A percentile compares a stretch with the other conserved stretches of the same genome.
These are phyloP conservation scores for Rhea americana DNA, from an alignment of 2,113 vertebrate species.

Conservation along the genomic window DNA sequence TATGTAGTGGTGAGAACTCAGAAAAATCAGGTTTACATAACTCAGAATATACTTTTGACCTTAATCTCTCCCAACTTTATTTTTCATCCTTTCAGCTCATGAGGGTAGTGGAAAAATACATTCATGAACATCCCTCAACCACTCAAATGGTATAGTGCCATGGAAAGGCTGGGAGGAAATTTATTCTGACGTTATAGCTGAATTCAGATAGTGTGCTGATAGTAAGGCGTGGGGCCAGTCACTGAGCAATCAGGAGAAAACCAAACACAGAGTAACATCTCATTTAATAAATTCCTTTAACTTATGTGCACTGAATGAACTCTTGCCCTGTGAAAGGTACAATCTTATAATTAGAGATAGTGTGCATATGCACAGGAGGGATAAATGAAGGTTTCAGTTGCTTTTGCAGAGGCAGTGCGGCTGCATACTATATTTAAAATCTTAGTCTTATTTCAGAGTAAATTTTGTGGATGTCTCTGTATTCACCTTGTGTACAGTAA, in stretches of 20 bases:
- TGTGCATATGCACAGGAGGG: neutral
- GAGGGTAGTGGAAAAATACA: constrained; percentile 14
- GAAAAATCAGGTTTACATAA: neutral
- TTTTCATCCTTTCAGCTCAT: neutral
- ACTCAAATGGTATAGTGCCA: neutral
- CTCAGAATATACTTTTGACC: neutral
- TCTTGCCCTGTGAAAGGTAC: neutral
- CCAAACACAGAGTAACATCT: neutral
- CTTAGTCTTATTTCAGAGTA: neutral
- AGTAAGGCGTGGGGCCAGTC: neutral
- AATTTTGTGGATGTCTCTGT: neutral
- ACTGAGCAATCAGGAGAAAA: neutral
- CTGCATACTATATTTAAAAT: neutral
- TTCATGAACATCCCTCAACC: neutral
- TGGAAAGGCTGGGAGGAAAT: constrained; percentile 11
- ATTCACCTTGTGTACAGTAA: neutral
- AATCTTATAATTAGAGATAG: neutral
- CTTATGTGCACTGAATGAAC: neutral
- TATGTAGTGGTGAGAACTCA: constrained; percentile 25
- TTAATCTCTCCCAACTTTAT: neutral
- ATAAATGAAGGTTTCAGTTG: neutral
- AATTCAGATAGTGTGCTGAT: neutral
- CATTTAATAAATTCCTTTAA: neutral
- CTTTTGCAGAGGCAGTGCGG: neutral
- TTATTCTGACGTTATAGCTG: neutral